Conservation (phyloP, 2,797 vertebrate genomes). For the Anabas testudineus region DNA sequence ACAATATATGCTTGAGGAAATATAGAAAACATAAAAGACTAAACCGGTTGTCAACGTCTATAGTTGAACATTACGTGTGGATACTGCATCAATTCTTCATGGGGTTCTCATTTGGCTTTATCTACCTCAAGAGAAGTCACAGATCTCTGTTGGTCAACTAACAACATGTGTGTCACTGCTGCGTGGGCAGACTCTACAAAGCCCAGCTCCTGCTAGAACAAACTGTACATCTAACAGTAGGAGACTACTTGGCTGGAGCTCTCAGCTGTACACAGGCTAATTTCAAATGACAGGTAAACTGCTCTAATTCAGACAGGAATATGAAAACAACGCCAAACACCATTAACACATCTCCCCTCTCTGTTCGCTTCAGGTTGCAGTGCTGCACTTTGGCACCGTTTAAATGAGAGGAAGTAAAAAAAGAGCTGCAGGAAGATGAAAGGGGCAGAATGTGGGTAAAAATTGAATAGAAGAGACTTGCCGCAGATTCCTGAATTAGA, state of each 20-base stretch:
- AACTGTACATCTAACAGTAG: neutral
- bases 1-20: too few species aligned
- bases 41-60: too few species aligned
- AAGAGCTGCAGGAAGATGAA: conserved; percentile 65
- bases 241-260: neutral
- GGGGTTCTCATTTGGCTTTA: too few species aligned
- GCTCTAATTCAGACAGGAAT: conserved; percentile 1
- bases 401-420: conserved; percentile 43
- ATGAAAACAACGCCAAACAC: conserved; percentile 25
- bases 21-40: too few species aligned
- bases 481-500: conserved; percentile 48
- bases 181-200: neutral
- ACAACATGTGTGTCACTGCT: neutral
- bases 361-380: conserved; percentile 24
- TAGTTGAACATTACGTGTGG: too few species aligned
- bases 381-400: conserved; percentile 1
- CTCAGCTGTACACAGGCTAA: conserved; percentile 16
- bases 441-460: conserved; percentile 48
- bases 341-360: conserved; percentile 24
- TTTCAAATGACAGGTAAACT: conserved; percentile 15
- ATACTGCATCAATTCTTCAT: too few species aligned
- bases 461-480: conserved; percentile 48
- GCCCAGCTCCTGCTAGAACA: neutral
- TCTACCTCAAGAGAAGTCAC: neutral
- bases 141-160: neutral